Conservation (phyloP, 2,888 invertebrate genomes). For the Ectemnius lituratus region DNA sequence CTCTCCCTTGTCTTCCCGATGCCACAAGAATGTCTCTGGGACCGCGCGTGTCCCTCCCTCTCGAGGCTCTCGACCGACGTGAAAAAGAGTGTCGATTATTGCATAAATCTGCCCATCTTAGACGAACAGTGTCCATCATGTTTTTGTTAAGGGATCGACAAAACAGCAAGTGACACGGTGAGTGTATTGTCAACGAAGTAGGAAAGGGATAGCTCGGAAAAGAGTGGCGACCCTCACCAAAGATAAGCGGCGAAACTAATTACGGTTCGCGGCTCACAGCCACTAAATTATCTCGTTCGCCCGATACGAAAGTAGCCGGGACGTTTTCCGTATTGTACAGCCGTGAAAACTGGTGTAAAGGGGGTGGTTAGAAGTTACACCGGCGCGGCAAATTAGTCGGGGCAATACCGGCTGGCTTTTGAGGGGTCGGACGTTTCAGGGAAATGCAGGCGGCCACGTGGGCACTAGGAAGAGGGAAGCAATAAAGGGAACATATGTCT, state of each 20-base stretch:
- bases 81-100: conserved; percentile 1
- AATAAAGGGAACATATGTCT: conserved; percentile 69
- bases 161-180: not conserved
- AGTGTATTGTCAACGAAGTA: not conserved
- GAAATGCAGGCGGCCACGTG: conserved; percentile 56
- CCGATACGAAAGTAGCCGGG: not conserved
- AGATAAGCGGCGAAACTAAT: conserved; percentile 11
- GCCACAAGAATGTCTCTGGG: conserved; percentile 24
- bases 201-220: not conserved
- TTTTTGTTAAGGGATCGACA: not conserved
- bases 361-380: conserved; percentile 55
- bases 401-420: conserved; percentile 46
- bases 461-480: conserved; percentile 57
- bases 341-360: conserved; percentile 18
- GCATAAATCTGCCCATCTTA: not conserved
- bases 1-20: conserved; percentile 25
- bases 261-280: not conserved
- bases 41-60: conserved; percentile 14
- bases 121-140: not conserved
- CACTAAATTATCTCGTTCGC: not conserved
- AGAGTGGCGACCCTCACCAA: not conserved
- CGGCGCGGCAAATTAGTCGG: conserved; percentile 62
- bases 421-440: conserved; percentile 55
- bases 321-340: not conserved
- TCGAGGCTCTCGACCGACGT: conserved; percentile 2